Percentiles rank a stretch among this genome's conserved stretches.
Evolutionary conservation across 2,797 vertebrate species (phyloP).

Genomic region (Artibeus lituratus): DNA sequence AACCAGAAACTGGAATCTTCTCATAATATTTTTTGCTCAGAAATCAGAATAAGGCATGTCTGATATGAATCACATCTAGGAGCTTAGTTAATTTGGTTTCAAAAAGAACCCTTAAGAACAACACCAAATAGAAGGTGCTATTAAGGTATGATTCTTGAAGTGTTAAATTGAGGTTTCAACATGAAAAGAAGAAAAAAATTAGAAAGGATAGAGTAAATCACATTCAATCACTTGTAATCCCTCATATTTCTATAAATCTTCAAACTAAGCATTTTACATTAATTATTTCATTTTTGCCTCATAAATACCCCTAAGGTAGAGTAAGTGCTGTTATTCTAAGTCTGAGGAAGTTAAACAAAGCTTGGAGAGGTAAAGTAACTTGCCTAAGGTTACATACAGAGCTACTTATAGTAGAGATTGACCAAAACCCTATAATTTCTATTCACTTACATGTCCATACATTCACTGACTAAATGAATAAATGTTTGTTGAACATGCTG

Average conservation of each 20-base stretch:
- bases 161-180: slow-evolving; percentile 48
- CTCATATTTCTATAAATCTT: background rate
- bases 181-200: slow-evolving; percentile 12
- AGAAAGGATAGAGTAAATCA: background rate
- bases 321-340: background rate
- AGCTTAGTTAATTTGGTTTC: slow-evolving; percentile 55
- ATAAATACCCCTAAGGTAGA: background rate
- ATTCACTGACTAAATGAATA: background rate
- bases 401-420: background rate
- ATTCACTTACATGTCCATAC: background rate
- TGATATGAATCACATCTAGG: slow-evolving; percentile 24
- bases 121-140: slow-evolving; percentile 16
- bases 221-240: background rate
- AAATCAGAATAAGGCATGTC: slow-evolving; percentile 16
- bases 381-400: background rate
- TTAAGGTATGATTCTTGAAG: slow-evolving; percentile 25
- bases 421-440: background rate
- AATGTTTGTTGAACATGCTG: background rate
- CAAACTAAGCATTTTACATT: background rate
- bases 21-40: background rate
- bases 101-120: slow-evolving; percentile 58
- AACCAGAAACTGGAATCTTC: background rate
- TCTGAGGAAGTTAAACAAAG: background rate
- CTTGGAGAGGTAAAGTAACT: background rate
- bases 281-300: background rate